These are phyloP conservation scores for Manacus vitellinus DNA, from an alignment of 2,113 vertebrate species.

Conservation along the genomic window DNA sequence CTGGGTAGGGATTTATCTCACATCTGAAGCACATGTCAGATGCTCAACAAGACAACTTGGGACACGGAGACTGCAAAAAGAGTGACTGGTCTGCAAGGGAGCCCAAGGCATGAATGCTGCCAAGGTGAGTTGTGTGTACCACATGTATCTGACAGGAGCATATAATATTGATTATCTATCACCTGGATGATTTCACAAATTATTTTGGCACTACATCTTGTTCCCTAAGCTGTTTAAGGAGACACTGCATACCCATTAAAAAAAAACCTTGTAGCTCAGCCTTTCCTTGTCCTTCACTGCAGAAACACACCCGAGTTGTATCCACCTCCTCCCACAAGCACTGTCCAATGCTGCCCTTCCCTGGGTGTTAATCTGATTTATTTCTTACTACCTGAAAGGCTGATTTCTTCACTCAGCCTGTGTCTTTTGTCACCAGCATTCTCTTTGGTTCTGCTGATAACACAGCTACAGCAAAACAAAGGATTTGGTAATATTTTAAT, in stretches of 20 bases:
- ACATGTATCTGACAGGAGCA: background rate
- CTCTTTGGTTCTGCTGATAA: background rate
- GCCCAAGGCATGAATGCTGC: rapidly evolving
- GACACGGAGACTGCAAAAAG: background rate
- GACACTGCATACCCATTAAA: background rate
- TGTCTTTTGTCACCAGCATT: background rate
- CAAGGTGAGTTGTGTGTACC: background rate
- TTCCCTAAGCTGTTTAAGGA: background rate
- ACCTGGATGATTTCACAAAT: background rate
- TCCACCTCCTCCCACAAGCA: background rate
- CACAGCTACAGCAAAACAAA: background rate
- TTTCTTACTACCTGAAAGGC: background rate
- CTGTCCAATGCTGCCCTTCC: background rate
- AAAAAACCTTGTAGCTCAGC: background rate
- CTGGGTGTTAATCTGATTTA: background rate
- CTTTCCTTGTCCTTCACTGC: background rate
- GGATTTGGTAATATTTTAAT: background rate
- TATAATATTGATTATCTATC: background rate
- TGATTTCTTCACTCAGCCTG: background rate
- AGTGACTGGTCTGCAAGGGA: background rate
- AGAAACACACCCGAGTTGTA: background rate
- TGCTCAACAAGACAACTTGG: background rate
- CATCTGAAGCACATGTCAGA: background rate
- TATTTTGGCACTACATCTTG: background rate
- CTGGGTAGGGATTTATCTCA: background rate